These are phyloP conservation scores for Odontamblyopus rebecca DNA, from an alignment of 2,797 vertebrate species.

Conservation along the genomic window DNA sequence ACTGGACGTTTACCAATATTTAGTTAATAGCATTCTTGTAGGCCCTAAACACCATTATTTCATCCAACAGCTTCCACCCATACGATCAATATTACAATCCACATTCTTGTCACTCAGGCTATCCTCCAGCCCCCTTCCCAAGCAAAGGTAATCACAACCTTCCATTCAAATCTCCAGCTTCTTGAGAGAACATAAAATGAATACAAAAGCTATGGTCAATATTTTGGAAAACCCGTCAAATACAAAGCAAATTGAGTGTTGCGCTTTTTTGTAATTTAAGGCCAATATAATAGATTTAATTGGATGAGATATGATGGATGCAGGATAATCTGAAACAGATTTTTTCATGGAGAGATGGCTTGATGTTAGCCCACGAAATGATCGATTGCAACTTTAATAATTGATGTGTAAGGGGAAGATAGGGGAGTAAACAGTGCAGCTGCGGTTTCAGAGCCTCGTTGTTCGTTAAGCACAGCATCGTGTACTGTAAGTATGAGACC, in stretches of 20 bases:
- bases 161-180: conserved; percentile 50
- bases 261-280: conserved; percentile 31
- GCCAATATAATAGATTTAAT: conserved; percentile 46
- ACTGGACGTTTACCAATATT: conserved; percentile 46
- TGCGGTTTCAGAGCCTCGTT: conserved; percentile 70
- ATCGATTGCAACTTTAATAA: conserved; percentile 83
- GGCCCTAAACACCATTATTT: conserved; percentile 65
- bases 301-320: conserved; percentile 60
- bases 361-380: conserved; percentile 75
- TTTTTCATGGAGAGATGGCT: conserved; percentile 50
- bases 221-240: conserved; percentile 20
- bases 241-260: conserved; percentile 28
- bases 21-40: conserved; percentile 57
- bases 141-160: conserved; percentile 32
- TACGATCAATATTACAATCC: conserved; percentile 74
- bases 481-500: conserved; percentile 67
- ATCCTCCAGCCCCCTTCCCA: conserved; percentile 41
- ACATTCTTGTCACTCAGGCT: conserved; percentile 64
- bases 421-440: conserved; percentile 72
- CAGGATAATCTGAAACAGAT: conserved; percentile 63
- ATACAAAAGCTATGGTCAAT: conserved; percentile 12
- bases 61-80: conserved; percentile 66
- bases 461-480: conserved; percentile 73
- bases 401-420: conserved; percentile 77
- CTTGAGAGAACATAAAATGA: conserved; percentile 13